These are phyloP conservation scores for Bubo blakistoni DNA, from an alignment of 2,113 vertebrate genomes.

Conservation along the genomic window DNA sequence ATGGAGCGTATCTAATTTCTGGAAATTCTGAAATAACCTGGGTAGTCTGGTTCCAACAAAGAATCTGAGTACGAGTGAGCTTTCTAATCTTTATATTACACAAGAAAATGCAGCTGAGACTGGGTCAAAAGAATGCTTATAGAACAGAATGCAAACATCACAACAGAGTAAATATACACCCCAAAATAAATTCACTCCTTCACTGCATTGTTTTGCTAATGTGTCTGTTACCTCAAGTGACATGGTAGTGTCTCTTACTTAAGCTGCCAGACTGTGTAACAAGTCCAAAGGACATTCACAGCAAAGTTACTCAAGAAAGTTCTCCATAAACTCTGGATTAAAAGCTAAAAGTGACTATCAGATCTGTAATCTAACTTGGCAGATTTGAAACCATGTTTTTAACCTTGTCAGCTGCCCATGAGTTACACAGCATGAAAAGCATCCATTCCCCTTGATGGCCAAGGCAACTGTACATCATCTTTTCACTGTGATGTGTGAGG, in stretches of 20 bases:
- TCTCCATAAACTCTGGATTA: neutral
- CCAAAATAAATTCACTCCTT: neutral
- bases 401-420: constrained; percentile 31
- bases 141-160: neutral
- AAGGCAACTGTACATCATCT: neutral
- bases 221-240: neutral
- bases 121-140: neutral
- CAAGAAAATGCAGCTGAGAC: neutral
- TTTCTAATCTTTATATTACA: neutral
- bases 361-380: constrained; percentile 8
- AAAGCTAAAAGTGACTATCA: neutral
- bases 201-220: neutral
- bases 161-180: neutral
- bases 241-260: neutral
- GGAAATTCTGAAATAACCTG: constrained; percentile 37
- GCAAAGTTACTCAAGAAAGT: neutral
- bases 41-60: neutral
- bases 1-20: constrained; percentile 21
- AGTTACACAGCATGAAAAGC: neutral
- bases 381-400: constrained; percentile 12
- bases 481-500: neutral
- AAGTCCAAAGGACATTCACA: neutral
- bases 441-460: neutral
- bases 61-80: neutral
- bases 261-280: neutral